Conservation (phyloP, 2,113 vertebrate genomes). For the Amphiprion ocellaris region DNA sequence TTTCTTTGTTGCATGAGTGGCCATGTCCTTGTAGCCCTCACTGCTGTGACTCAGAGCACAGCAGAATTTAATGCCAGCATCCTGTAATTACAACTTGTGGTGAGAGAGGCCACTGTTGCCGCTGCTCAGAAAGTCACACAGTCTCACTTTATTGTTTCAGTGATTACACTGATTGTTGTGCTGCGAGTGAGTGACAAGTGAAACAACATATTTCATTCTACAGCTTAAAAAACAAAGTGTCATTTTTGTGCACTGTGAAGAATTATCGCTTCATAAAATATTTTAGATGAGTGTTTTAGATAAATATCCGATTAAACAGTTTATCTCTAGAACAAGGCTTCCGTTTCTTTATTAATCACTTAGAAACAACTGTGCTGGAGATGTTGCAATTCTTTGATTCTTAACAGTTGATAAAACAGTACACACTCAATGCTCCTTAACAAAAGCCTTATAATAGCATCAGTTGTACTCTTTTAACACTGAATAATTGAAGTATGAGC, state of each 20-base stretch:
- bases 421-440: not conserved
- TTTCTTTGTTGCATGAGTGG: too few species aligned
- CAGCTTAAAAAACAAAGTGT: not conserved
- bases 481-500: conserved; percentile 6
- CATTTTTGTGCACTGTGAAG: not conserved
- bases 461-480: not conserved
- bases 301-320: conserved; percentile 12
- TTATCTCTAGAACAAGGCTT: not conserved
- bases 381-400: not conserved
- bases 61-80: too few species aligned
- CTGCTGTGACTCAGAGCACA: too few species aligned
- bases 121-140: too few species aligned
- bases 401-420: not conserved
- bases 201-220: not conserved
- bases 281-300: not conserved
- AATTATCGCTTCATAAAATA: not conserved
- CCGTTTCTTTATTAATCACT: not conserved
- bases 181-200: not conserved
- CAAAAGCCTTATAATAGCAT: not conserved
- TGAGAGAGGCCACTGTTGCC: too few species aligned
- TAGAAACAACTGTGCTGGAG: not conserved
- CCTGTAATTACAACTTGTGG: too few species aligned
- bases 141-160: not conserved
- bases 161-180: not conserved
- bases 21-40: too few species aligned